Conservation (phyloP, 2,797 vertebrate genomes). For the Catharus ustulatus region DNA sequence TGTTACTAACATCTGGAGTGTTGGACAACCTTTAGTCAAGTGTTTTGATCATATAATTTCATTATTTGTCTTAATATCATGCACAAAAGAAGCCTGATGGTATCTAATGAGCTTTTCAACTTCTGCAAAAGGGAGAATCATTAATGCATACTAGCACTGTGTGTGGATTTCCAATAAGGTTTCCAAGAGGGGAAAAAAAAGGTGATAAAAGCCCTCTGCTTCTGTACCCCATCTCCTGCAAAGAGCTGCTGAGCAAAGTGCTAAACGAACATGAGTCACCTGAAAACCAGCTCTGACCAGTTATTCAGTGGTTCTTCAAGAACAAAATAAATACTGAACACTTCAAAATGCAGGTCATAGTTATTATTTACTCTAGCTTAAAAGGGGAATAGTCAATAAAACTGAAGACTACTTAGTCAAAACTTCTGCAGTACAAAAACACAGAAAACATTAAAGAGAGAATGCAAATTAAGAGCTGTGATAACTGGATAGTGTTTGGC, state of each 20-base stretch:
- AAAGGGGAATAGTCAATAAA: neutral
- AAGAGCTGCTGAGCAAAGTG: neutral
- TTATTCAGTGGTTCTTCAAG: neutral
- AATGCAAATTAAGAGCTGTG: neutral
- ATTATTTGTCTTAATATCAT: neutral
- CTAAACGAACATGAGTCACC: neutral
- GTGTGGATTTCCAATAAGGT: neutral
- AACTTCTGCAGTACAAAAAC: neutral
- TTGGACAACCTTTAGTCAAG: neutral
- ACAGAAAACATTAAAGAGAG: neutral
- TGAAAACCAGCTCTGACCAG: neutral
- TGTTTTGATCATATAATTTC: neutral
- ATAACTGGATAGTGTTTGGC: neutral
- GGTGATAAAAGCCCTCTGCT: neutral
- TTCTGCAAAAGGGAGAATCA: neutral
- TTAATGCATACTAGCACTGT: neutral
- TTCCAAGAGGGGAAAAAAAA: neutral
- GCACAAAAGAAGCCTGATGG: neutral
- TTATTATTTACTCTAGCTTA: neutral
- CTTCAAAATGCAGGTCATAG: neutral
- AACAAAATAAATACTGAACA: neutral
- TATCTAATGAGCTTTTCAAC: neutral
- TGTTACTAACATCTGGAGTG: neutral
- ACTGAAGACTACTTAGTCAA: neutral
- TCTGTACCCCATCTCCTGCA: neutral